Evolutionary conservation across 2,888 invertebrate genomes (phyloP).

Genomic region (Athripsodes cinereus): DNA sequence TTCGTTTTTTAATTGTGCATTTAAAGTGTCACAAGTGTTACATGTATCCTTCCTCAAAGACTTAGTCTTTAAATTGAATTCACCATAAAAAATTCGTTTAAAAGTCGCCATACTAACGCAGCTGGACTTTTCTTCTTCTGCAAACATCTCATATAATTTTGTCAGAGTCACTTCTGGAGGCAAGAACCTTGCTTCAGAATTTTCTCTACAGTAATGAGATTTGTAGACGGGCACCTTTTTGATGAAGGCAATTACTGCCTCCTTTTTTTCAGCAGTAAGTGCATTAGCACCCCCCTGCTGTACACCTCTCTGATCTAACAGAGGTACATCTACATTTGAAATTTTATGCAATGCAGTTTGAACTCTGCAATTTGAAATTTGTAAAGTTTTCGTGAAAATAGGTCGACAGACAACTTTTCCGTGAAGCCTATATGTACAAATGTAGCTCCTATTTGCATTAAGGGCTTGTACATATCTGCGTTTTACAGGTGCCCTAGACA

Average conservation of each 20-base stretch:
- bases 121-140: background rate
- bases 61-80: background rate
- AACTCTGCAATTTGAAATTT: conserved; percentile 1
- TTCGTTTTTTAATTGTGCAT: background rate
- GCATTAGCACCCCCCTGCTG: background rate
- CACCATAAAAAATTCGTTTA: background rate
- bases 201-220: conserved; percentile 1
- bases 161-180: background rate
- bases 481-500: background rate
- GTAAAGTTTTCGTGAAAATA: background rate
- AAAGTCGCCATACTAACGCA: background rate
- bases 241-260: background rate
- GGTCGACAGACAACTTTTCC: background rate
- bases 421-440: background rate
- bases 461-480: background rate
- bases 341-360: background rate
- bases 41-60: background rate
- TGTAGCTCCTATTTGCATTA: background rate
- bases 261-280: background rate
- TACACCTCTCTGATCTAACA: background rate
- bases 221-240: conserved; percentile 1
- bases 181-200: background rate
- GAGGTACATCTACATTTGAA: background rate
- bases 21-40: background rate
- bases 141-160: background rate